Base-by-base conservation (phyloP, 2,113 vertebrate genomes). In the Anoplopoma fimbria region DNA sequence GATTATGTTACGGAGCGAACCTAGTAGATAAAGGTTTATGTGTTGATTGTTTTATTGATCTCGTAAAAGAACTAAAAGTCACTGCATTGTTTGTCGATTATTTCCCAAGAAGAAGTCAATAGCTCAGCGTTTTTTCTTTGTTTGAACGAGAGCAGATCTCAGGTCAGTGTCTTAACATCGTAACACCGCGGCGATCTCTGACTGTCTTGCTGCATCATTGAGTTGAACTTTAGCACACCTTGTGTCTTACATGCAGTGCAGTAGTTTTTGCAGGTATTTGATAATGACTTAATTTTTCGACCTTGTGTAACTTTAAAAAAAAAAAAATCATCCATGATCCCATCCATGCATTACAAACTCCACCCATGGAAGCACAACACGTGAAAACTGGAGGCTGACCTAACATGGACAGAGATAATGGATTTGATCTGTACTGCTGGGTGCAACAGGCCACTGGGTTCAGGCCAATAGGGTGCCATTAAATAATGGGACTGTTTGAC, bases 391-490 rank as follows among this genome's bases (percentile, higher is more conserved):
- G 61, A 69, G 55, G 14, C 25, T 62, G 33, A 79, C 17, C 29
- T 27, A 9, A 69, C n/a, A 31, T 13, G 31, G 38, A 64, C 21
- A 69, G 6, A 64, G 80, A 78, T 55, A 75, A 85, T 69, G 64
- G 81, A 68, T 77, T 80, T 82, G 64, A 75, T 65, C 49, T 78
- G 69, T 55, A 13, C 75, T 15, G 77, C 80, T 49, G 75, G 53
- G 69, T 73, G 13, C 67, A 82, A 75, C 27, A 62, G 81, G 88
- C 68, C 89, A 90, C 33, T n/a, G 82, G 71, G 88, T 92, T 91
- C 87, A 79, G 75, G 60, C 62, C 86, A 64, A 68, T 27, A 58
- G 87, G 90, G 86, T 77, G 85, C 78, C 81, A 75, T 87, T 87
- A 82, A 86, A 70, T 68, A 82, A 85, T 36, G 27, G 60, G 45